phyloP scores from a whole-genome alignment of 1,140 invertebrate genomes.

The Eurytemora carolleeae region DNA sequence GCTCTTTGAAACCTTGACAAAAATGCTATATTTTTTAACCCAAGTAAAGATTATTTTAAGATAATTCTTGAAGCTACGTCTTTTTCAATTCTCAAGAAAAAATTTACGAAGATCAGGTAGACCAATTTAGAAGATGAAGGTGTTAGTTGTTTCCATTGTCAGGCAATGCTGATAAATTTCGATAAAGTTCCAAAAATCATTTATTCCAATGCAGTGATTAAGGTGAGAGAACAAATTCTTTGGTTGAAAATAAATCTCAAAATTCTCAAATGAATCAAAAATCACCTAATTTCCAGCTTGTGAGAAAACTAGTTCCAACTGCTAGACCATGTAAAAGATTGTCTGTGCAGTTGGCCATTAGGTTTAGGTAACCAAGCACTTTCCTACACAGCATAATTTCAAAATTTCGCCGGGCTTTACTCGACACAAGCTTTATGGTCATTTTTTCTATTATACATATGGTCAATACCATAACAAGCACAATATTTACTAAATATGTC shows the following conservation, averaged over 20 bases:
- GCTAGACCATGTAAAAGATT: conserved; percentile 95
- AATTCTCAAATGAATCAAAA: conserved; percentile 31
- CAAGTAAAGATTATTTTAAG: background rate
- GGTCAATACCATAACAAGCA: too few species aligned
- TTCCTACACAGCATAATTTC: too few species aligned
- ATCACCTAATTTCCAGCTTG: conserved; percentile 42
- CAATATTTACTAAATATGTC: too few species aligned
- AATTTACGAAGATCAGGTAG: too few species aligned
- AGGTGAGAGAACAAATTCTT: background rate
- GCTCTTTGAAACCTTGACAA: conserved; percentile 47
- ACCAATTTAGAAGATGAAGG: too few species aligned
- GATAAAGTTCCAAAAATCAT: background rate
- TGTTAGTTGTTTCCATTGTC: background rate
- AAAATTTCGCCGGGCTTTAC: too few species aligned
- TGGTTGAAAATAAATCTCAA: background rate
- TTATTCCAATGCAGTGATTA: background rate
- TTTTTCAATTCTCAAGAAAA: too few species aligned
- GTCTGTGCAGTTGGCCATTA: conserved; percentile 84
- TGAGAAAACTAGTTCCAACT: conserved; percentile 69
- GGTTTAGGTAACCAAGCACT: conserved; percentile 76
- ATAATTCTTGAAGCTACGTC: too few species aligned
- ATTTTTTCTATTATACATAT: too few species aligned
- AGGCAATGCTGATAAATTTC: background rate
- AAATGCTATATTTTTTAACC: background rate
- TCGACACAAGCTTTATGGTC: too few species aligned